Conservation (phyloP, 2,797 vertebrate species). For the Falco biarmicus region DNA sequence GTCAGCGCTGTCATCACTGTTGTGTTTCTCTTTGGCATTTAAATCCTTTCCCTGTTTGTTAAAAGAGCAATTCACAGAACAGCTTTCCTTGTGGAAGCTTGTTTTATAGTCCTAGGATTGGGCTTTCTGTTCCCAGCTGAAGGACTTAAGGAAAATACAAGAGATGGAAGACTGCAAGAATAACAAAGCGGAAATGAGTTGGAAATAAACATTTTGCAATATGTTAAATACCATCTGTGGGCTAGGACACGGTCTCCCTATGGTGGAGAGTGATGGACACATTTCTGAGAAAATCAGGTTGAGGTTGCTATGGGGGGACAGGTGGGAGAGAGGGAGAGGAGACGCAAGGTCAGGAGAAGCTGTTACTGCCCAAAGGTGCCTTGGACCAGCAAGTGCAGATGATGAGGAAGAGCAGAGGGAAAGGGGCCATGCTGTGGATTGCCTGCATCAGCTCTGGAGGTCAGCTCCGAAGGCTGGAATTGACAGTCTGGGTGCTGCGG, state of each 20-base stretch:
- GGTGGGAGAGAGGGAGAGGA: neutral
- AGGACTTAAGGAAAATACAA: neutral
- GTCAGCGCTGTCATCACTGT: neutral
- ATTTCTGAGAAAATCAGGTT: neutral
- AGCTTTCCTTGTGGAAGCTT: neutral
- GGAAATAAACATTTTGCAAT: neutral
- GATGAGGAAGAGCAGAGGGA: neutral
- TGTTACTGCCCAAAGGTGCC: neutral
- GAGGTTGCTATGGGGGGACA: accelerated
- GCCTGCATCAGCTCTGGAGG: neutral
- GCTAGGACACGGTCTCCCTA: neutral
- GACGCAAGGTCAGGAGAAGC: neutral
- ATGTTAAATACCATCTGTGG: neutral
- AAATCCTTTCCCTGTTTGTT: neutral
- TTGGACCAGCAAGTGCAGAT: accelerated
- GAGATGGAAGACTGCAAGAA: neutral
- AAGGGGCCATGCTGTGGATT: accelerated
- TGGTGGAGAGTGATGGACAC: neutral
- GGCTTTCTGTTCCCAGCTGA: neutral
- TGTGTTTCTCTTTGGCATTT: slow-evolving; percentile 30
- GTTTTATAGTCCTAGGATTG: neutral
- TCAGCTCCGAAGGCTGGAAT: neutral
- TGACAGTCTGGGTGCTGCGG: neutral
- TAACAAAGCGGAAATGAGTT: neutral
- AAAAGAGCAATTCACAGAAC: neutral